Evolutionary conservation across 2,888 invertebrate genomes (phyloP), one percentile per base, ranked within the genome.

Genomic region (Ganaspis brasiliensis): DNA sequence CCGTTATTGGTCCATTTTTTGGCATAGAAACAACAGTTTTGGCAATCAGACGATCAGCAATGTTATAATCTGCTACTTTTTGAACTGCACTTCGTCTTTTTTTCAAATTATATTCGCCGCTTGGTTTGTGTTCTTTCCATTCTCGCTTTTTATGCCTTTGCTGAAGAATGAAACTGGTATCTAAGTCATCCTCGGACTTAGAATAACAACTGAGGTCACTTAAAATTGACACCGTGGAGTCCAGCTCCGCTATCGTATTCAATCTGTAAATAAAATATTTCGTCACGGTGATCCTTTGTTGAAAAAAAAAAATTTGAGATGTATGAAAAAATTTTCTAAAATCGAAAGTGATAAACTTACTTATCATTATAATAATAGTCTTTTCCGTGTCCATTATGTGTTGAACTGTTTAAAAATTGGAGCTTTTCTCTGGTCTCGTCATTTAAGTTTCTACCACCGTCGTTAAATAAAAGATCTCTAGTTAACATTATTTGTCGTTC

Each of bases 371-470:
- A 83, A 49, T 87, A 87, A 49, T 86, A 67, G 73, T 91, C 89
- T 75, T 87, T 91, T 2, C 84, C 35, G 59, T 88, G 84, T 2
- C 81, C 93, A 61, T 94, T 95, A n/a, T 92, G 87, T 4, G 93
- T 92, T 72, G 93, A 91, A 26, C 94, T 94, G 82, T 95, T 95
- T 6, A 97, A 92, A 89, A 96, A 96, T n/a, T 96, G 95, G 26
- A 97, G 92, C 89, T 96, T 96, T 88, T 97, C 96, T 74, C 96
- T 94, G 0, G 96, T 96, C 87, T 96, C 96, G 87, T 96, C 95
- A 85, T 96, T 96, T 14, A 97, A 91, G 85, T 95, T 94, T 52
- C 94, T 94, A 21, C 94, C 93, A 84, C 94, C 94, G 83, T 96
- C 95, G 79, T 94, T 94, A 82, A 95, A 94, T 8, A 97, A 91